These are phyloP conservation scores for Rhagium mordax DNA, from an alignment of 2,888 invertebrate species.

Conservation along the genomic window DNA sequence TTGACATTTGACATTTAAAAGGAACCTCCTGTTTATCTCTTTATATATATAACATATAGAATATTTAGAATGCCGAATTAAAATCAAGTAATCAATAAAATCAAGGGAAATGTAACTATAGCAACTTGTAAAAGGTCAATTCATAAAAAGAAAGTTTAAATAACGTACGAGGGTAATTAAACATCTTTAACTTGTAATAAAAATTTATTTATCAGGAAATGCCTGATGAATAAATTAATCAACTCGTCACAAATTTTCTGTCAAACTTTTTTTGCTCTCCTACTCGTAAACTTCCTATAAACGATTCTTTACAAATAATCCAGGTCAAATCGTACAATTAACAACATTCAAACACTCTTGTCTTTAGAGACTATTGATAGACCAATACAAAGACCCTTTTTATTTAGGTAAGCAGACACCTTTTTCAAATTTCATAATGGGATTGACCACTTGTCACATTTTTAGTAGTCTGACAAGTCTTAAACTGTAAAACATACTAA, in stretches of 20 bases:
- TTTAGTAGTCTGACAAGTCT: conserved; percentile 33
- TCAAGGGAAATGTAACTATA: conserved; percentile 31
- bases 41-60: not conserved
- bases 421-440: conserved; percentile 34
- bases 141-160: conserved; percentile 2
- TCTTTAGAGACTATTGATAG: not conserved
- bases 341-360: not conserved
- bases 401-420: conserved; percentile 17
- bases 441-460: conserved; percentile 38
- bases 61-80: conserved; percentile 20
- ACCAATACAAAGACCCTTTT: not conserved
- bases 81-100: conserved; percentile 18
- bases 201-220: too few relatives aligned
- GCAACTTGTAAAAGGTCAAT: conserved; percentile 17
- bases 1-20: conserved; percentile 9
- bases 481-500: conserved; percentile 33
- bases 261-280: too few relatives aligned
- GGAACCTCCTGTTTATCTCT: not conserved
- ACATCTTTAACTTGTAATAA: too few relatives aligned
- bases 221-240: too few relatives aligned
- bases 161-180: not conserved
- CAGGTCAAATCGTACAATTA: not conserved
- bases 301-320: too few relatives aligned
- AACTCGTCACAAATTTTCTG: too few relatives aligned
- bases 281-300: too few relatives aligned